These are phyloP conservation scores for rat (Rattus norvegicus) DNA, from an alignment of 2,113 vertebrate species.

Conservation along the genomic window DNA sequence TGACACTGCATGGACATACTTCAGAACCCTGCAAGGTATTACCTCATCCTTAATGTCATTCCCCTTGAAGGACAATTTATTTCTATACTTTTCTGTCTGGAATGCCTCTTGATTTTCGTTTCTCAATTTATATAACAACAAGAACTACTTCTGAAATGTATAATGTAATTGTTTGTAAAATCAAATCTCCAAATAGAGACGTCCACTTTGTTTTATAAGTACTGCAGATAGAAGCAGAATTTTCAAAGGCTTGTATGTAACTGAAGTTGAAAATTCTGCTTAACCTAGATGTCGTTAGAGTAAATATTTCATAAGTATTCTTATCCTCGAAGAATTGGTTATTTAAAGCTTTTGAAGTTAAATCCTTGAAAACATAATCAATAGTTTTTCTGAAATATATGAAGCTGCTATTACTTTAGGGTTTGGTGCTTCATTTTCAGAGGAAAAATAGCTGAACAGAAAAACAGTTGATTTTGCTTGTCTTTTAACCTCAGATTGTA, in stretches of 20 bases:
- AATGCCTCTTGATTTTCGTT: neutral
- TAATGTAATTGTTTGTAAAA: neutral
- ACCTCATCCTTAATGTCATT: neutral
- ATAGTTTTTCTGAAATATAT: neutral
- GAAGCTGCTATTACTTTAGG: neutral
- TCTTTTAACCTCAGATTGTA: neutral
- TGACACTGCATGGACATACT: neutral
- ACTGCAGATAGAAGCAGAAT: neutral
- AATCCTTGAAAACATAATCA: neutral
- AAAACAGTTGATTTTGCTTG: neutral
- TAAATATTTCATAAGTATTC: neutral
- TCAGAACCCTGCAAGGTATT: neutral
- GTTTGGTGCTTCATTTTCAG: neutral
- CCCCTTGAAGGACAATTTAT: too few relatives aligned
- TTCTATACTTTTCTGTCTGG: neutral
- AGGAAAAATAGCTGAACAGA: neutral
- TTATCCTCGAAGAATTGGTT: neutral
- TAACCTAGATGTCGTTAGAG: neutral
- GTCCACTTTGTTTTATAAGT: neutral
- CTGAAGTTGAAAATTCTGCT: neutral
- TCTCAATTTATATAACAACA: neutral
- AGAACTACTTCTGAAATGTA: neutral
- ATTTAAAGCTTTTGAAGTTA: neutral
- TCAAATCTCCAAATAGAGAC: neutral
- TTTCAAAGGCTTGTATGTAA: neutral